Evolutionary conservation across 2,113 vertebrate genomes (phyloP), one percentile per base, ranked within the genome.

Genomic region (Halichoeres trimaculatus): DNA sequence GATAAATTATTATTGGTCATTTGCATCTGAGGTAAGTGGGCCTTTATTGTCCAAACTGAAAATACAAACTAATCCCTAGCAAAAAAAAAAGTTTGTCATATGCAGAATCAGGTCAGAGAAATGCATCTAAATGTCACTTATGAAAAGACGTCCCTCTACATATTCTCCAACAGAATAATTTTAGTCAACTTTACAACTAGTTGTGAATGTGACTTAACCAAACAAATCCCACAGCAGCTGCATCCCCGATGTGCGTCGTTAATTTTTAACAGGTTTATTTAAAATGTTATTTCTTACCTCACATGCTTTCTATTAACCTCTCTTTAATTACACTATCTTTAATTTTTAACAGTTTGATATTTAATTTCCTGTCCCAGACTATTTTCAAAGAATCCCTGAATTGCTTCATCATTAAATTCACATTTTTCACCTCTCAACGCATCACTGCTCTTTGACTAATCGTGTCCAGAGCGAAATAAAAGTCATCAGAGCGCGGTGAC

Each of bases 391-490:
- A 34, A 47, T 59, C 12, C 8, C 19, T 9, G 11, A 10, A 17
- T 59, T 74, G 47, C 41, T 35, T 11, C 48, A 2, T 55, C 7
- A 58, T 36, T 20, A 13, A 47, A 22, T 23, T 34, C n/a, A 48
- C 10, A 34, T 50, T 64, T n/a, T 35, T 54, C 1, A 22, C 65
- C 8, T 53, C 1, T 40, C 53, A 24, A 40, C 3, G 41, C 17
- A 23, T 51, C n/a, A 13, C 10, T 52, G 34, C 16, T n/a, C 4
- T 65, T 10, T 26, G 13, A 34, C 20, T 16, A 10, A 35, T 8
- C 30, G 30, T 50, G 47, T 47, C 17, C 59, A 60, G 67, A 30
- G 55, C 56, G 41, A 26, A 41, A 7, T 8, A 5, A 16, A 74
- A 26, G 2, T 22, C 22, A 41, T 10, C 3, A 24, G 62, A 40